Evolutionary conservation across 2,888 invertebrate species (phyloP).

Genomic region (Synanthedon formicaeformis): DNA sequence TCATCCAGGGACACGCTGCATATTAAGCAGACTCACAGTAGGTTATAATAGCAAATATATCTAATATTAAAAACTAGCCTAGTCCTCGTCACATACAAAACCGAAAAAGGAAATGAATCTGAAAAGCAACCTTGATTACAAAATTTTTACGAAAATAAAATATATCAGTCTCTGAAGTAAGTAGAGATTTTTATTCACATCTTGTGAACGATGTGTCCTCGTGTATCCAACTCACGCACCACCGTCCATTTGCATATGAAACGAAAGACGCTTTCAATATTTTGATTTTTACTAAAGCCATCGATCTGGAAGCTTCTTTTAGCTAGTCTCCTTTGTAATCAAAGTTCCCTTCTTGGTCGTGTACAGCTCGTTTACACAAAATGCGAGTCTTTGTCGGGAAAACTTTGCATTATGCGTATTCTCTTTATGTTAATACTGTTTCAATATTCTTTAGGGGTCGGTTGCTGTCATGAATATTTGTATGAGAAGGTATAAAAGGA

Average conservation of each 20-base stretch:
- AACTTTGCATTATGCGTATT: constrained; percentile 6
- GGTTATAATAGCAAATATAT: constrained; percentile 41
- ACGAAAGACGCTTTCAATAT: constrained; percentile 43
- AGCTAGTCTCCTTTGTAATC: constrained; percentile 20
- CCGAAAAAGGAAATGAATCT: constrained; percentile 1
- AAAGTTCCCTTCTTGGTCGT: constrained; percentile 24
- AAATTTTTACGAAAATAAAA: no score
- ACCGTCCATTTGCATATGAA: constrained; percentile 53
- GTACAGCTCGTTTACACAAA: constrained; percentile 21
- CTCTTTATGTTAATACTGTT: constrained; percentile 14
- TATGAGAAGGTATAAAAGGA: constrained; percentile 1
- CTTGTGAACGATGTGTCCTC: constrained; percentile 19
- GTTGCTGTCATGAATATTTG: constrained; percentile 7
- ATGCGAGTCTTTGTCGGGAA: constrained; percentile 19
- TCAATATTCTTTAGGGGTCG: constrained; percentile 6
- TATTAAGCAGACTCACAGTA: constrained; percentile 42
- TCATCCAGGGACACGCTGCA: constrained; percentile 28
- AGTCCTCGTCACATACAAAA: constrained; percentile 16
- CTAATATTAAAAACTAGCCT: constrained; percentile 35
- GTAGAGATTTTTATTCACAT: constrained; percentile 1
- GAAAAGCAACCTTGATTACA: no score
- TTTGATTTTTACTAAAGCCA: constrained; percentile 46
- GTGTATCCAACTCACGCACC: constrained; percentile 35
- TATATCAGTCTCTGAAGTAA: no score
- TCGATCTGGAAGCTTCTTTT: constrained; percentile 21